Evolutionary conservation across 2,113 vertebrate species (phyloP).

Genomic region (Lynx canadensis): DNA sequence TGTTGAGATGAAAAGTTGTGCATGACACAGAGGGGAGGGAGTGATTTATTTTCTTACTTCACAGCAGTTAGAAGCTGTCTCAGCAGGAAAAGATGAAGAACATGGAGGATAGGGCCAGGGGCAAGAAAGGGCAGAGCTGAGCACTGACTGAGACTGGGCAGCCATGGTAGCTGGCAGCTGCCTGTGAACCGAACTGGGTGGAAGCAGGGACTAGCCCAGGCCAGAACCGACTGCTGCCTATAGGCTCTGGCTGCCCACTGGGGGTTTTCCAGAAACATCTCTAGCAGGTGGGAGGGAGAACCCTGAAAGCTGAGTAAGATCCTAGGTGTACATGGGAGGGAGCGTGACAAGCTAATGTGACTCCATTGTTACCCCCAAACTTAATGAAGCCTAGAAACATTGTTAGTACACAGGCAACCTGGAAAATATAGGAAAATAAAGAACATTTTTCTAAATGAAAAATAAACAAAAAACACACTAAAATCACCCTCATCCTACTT

Average conservation of each 20-base stretch:
- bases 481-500: neutral
- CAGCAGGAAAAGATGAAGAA: neutral
- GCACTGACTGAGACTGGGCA: neutral
- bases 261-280: neutral
- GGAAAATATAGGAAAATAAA: neutral
- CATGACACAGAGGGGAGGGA: neutral
- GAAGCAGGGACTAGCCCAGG: neutral
- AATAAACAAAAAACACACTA: neutral
- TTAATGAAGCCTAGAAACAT: neutral
- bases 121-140: neutral
- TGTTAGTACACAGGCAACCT: neutral
- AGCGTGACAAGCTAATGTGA: neutral
- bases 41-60: neutral
- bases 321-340: neutral
- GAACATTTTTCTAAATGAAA: neutral
- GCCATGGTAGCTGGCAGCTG: neutral
- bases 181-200: too few relatives aligned
- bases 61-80: neutral
- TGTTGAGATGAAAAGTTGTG: neutral
- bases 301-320: neutral
- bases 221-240: neutral
- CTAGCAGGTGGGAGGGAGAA: neutral
- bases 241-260: too few relatives aligned
- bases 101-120: neutral
- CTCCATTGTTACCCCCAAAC: neutral